A percentile compares a stretch with the other conserved stretches of the same genome.
Conservation (phyloP, 2,797 vertebrate genomes). For the Acrossocheilus wenchowensis region DNA sequence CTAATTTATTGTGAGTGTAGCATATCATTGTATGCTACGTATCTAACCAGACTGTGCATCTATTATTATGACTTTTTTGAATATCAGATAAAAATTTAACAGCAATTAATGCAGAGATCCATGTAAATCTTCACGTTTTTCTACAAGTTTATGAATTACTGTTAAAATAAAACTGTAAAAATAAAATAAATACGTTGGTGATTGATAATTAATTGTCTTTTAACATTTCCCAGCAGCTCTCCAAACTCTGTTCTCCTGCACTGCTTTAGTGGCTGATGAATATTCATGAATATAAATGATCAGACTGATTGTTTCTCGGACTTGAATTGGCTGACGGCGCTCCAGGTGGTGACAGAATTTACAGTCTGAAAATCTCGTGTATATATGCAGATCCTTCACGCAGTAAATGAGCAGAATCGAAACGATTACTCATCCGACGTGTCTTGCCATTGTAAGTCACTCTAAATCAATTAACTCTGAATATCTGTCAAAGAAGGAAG, state of each 20-base stretch:
- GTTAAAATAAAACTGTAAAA: not conserved
- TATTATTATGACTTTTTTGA: not conserved
- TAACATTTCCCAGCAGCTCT: slow-evolving; percentile 19
- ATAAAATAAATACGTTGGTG: slow-evolving; percentile 15
- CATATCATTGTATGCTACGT: no score
- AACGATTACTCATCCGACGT: not conserved
- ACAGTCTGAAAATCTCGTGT: not conserved
- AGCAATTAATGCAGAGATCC: not conserved
- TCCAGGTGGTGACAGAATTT: slow-evolving; percentile 2
- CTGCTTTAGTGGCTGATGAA: slow-evolving; percentile 26
- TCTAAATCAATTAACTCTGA: slow-evolving; percentile 29
- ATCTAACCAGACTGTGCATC: not conserved
- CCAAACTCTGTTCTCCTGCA: slow-evolving; percentile 1
- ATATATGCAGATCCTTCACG: slow-evolving; percentile 19
- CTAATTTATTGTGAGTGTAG: not conserved
- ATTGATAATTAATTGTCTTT: slow-evolving; percentile 24
- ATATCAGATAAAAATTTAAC: not conserved
- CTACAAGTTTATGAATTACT: not conserved
- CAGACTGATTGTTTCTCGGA: slow-evolving; percentile 33
- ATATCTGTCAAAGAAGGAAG: slow-evolving; percentile 17
- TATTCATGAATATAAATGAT: slow-evolving; percentile 42
- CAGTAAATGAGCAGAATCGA: slow-evolving; percentile 18
- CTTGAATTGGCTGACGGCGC: not conserved
- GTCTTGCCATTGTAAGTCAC: not conserved
- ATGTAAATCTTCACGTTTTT: not conserved